These are phyloP conservation scores for Tanytarsus gracilentus DNA, from an alignment of 2,888 invertebrate genomes.

Conservation along the genomic window DNA sequence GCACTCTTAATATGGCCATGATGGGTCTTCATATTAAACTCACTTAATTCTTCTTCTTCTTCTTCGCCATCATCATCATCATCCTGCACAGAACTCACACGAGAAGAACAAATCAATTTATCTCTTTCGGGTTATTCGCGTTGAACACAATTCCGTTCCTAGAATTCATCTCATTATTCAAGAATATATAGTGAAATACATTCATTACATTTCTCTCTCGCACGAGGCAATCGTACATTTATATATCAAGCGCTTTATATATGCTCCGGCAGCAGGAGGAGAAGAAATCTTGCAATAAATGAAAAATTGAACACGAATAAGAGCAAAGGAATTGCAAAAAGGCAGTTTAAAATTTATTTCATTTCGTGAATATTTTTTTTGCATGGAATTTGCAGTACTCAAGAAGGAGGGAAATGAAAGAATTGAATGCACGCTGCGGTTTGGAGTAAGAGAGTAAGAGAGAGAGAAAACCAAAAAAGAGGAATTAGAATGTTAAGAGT, in stretches of 20 bases:
- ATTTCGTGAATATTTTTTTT: too few relatives aligned
- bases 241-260: too few relatives aligned
- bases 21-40: not conserved
- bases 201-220: not conserved
- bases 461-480: too few relatives aligned
- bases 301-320: too few relatives aligned
- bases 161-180: constrained; percentile 11
- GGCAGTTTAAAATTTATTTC: too few relatives aligned
- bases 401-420: constrained; percentile 8
- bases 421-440: constrained; percentile 29
- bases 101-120: constrained; percentile 26
- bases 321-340: too few relatives aligned
- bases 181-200: not conserved
- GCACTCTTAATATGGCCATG: not conserved
- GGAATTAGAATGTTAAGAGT: constrained; percentile 20
- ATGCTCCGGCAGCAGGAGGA: too few relatives aligned
- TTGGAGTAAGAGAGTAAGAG: not conserved
- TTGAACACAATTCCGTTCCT: constrained; percentile 1
- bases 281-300: too few relatives aligned
- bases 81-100: too few relatives aligned
- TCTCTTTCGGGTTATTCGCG: too few relatives aligned
- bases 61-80: too few relatives aligned
- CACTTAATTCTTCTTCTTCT: not conserved
- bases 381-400: not conserved
- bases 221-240: too few relatives aligned